Percentiles rank a stretch among this genome's conserved stretches.
phyloP scores from a whole-genome alignment of 2,113 vertebrate species.

The Sinosuthora webbiana region DNA sequence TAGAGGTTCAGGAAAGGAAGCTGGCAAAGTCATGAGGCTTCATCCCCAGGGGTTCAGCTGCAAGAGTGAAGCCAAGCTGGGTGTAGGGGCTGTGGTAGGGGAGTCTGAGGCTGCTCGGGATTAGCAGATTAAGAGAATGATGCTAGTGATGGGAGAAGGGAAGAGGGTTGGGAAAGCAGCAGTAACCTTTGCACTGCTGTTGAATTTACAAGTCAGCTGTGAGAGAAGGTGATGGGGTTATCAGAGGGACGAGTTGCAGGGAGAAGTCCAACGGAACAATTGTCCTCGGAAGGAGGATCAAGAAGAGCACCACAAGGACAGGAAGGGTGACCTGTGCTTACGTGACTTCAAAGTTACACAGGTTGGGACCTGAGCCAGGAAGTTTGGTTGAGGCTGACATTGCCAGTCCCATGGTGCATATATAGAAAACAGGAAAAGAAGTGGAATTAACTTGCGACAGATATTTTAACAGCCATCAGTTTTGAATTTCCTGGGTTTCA shows the following conservation, averaged over 20 bases:
- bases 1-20: background rate
- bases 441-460: background rate
- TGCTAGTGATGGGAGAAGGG: background rate
- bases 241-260: background rate
- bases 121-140: background rate
- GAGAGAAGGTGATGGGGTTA: background rate
- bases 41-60: background rate
- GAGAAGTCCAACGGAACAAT: background rate
- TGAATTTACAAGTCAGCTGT: background rate
- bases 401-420: background rate
- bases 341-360: background rate
- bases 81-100: background rate
- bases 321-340: background rate
- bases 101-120: background rate
- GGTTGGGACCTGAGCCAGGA: background rate
- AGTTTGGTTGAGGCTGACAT: background rate
- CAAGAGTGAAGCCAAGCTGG: background rate
- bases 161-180: background rate
- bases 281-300: background rate
- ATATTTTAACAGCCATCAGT: constrained; percentile 1
- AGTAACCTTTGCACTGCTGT: background rate
- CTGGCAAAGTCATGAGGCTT: background rate
- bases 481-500: constrained; percentile 29
- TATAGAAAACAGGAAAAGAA: constrained; percentile 12
- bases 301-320: background rate